Evolutionary conservation across 2,113 vertebrate genomes (phyloP), one percentile per base, ranked within the genome.

Genomic region (Hemicordylus capensis): DNA sequence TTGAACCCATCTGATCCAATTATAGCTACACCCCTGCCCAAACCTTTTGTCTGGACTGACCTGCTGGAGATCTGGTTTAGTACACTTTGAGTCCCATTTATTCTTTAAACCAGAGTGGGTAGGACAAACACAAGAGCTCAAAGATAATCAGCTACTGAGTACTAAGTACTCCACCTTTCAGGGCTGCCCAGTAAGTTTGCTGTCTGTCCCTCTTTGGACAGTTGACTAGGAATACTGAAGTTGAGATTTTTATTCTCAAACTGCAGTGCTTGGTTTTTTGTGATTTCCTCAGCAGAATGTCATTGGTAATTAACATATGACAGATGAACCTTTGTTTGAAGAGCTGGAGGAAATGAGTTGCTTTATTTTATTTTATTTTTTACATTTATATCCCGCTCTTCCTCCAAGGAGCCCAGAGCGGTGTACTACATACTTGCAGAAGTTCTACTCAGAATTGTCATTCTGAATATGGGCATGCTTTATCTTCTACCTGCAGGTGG

Each of bases 401-500:
- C n/a, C n/a, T n/a, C n/a, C n/a, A n/a, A n/a, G n/a, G n/a, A n/a
- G n/a, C n/a, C n/a, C n/a, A n/a, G n/a, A n/a, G n/a, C n/a, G n/a
- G n/a, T n/a, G n/a, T n/a, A n/a, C n/a, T n/a, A n/a, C n/a, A n/a
- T n/a, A n/a, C n/a, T n/a, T n/a, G 14, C 63, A 54, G 24, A 56
- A 59, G 61, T 72, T 67, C 48, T 59, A 51, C 10, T 6, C 46
- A 44, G 37, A 82, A 34, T 20, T 31, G 66, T 2, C 2, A 17
- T 14, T 44, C 1, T 42, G 64, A 61, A 79, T 78, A 48, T 59
- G 79, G 37, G 31, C 28, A 0, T 2, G 19, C 8, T 6, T 8
- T 64, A 17, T 34, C 56, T 51, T 84, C 64, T 26, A 20, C 4
- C 34, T 24, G 5, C 77, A 98, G 98, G 98, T 98, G 9, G 98